Evolutionary conservation across 2,113 vertebrate genomes (phyloP).

Genomic region (Aptenodytes patagonicus): DNA sequence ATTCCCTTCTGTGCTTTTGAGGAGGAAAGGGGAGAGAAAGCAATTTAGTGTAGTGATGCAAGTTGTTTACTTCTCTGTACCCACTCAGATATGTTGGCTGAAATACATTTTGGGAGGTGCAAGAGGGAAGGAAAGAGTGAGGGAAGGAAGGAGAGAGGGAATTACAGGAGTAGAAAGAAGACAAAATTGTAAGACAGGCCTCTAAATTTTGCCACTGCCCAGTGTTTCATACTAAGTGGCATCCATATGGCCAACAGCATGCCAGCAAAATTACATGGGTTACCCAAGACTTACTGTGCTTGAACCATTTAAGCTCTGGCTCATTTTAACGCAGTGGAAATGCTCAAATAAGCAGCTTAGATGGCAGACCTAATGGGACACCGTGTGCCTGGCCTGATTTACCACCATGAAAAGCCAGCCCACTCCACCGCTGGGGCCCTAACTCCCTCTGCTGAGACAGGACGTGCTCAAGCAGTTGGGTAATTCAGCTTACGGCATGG

Average conservation of each 20-base stretch:
- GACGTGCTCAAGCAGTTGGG: fast-evolving
- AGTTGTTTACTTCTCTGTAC: constrained; percentile 47
- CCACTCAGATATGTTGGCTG: background rate
- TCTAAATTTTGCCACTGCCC: background rate
- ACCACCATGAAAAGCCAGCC: background rate
- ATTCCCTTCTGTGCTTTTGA: constrained; percentile 54
- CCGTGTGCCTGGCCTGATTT: background rate
- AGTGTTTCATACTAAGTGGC: background rate
- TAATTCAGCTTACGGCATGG: background rate
- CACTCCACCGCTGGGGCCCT: fast-evolving
- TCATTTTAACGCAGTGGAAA: background rate
- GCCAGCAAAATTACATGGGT: background rate
- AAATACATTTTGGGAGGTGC: background rate
- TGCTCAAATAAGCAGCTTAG: background rate
- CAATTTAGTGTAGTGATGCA: constrained; percentile 51
- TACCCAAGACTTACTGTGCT: background rate
- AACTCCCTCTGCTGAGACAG: background rate
- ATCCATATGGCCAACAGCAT: background rate
- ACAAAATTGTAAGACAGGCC: background rate
- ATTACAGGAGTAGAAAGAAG: background rate
- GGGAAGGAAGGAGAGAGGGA: background rate
- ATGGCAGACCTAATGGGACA: background rate
- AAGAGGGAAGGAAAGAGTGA: background rate
- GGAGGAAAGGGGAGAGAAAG: constrained; percentile 41
- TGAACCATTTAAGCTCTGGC: background rate